These are phyloP conservation scores for Atta cephalotes DNA, from an alignment of 1,140 invertebrate species.

Conservation along the genomic window DNA sequence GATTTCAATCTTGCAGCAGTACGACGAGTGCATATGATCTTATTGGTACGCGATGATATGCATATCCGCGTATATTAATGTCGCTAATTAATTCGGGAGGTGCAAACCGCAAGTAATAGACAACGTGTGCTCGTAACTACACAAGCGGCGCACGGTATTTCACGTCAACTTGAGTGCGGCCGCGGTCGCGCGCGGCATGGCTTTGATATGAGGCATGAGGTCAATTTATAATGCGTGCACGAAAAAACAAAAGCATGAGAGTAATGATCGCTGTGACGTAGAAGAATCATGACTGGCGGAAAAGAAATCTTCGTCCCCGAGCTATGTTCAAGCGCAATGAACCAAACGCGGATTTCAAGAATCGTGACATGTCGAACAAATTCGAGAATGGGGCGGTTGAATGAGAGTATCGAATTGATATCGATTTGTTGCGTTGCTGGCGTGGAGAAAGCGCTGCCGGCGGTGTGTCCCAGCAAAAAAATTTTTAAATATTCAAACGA, in stretches of 20 bases:
- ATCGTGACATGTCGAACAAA: slow-evolving; percentile 35
- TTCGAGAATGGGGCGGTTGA: not conserved
- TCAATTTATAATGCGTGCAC: slow-evolving; percentile 80
- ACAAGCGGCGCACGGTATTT: slow-evolving; percentile 75
- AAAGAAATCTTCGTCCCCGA: slow-evolving; percentile 31
- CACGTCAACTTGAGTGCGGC: slow-evolving; percentile 64
- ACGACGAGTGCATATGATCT: not conserved
- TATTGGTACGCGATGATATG: not conserved
- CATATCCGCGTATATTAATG: slow-evolving; percentile 78
- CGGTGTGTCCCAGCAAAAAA: not conserved
- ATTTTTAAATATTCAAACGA: slow-evolving; percentile 56
- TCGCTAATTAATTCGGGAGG: slow-evolving; percentile 77
- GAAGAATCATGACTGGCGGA: slow-evolving; percentile 39
- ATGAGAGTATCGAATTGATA: not conserved
- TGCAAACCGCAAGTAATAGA: slow-evolving; percentile 82
- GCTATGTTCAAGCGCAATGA: slow-evolving; percentile 35
- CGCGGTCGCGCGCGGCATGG: slow-evolving; percentile 64
- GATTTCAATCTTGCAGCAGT: slow-evolving; percentile 6
- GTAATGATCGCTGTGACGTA: slow-evolving; percentile 37
- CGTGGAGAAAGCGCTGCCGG: slow-evolving; percentile 14
- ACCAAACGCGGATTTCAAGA: slow-evolving; percentile 51
- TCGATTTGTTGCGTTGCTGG: slow-evolving; percentile 45
- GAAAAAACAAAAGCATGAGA: slow-evolving; percentile 36
- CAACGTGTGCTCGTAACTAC: slow-evolving; percentile 66
- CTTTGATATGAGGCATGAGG: slow-evolving; percentile 79